Conservation (phyloP, 1,140 invertebrate species). For the Aphidius gifuensis region DNA sequence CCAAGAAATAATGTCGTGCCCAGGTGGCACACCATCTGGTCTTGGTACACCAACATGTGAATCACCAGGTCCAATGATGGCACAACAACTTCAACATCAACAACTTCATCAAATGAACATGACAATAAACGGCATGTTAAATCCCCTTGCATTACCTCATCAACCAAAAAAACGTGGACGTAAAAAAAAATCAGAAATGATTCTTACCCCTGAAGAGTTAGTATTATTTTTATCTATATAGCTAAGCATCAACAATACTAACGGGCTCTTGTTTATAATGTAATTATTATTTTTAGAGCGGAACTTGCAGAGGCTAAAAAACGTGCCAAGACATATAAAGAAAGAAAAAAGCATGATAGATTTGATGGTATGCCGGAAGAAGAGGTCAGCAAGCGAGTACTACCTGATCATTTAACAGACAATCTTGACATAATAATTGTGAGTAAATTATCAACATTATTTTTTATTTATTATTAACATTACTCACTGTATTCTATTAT, state of each 20-base stretch:
- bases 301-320: conserved; percentile 66
- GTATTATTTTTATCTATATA: conserved; percentile 16
- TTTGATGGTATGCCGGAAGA: conserved; percentile 97
- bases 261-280: too few relatives aligned
- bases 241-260: background rate
- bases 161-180: conserved; percentile 77
- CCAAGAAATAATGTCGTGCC: conserved; percentile 43
- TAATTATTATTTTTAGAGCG: conserved; percentile 50
- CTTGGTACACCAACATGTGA: conserved; percentile 46
- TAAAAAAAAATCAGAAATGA: conserved; percentile 70
- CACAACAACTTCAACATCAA: conserved; percentile 26
- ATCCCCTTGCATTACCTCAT: conserved; percentile 59
- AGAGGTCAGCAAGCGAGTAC: conserved; percentile 86
- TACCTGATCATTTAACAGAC: conserved; percentile 88
- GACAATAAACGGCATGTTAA: conserved; percentile 53
- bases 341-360: conserved; percentile 90
- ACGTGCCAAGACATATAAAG: conserved; percentile 71
- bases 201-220: conserved; percentile 58
- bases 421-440: conserved; percentile 97
- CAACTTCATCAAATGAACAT: conserved; percentile 49
- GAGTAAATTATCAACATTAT: conserved; percentile 57
- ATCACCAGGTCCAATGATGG: conserved; percentile 39
- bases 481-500: background rate
- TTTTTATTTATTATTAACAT: background rate
- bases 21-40: conserved; percentile 40